These are phyloP conservation scores for Protula sp. DNA, from an alignment of 2,888 invertebrate species.

Conservation along the genomic window DNA sequence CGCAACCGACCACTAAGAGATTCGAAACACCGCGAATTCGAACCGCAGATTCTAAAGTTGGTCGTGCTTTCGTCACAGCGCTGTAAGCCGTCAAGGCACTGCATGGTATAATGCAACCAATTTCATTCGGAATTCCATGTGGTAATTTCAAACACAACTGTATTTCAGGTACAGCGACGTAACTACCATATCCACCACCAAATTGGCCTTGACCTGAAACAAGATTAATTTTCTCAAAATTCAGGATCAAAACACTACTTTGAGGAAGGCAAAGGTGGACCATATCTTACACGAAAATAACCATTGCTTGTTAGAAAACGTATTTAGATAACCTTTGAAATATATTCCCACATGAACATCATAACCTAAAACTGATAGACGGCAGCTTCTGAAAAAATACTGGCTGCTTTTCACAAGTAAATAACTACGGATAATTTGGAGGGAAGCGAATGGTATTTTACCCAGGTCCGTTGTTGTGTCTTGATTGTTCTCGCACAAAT, in stretches of 20 bases:
- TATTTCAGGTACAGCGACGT: slow-evolving; percentile 16
- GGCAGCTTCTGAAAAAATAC: too few species aligned
- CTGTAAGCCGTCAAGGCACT: slow-evolving; percentile 11
- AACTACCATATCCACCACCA: slow-evolving; percentile 4
- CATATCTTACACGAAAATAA: too few species aligned
- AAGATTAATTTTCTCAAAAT: too few species aligned
- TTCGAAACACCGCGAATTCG: slow-evolving; percentile 16
- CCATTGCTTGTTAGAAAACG: too few species aligned
- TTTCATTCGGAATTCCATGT: slow-evolving; percentile 8
- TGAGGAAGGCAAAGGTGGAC: too few species aligned
- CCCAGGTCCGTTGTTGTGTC: not conserved
- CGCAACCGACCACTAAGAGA: slow-evolving; percentile 10
- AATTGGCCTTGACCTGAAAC: slow-evolving; percentile 4
- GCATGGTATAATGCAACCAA: slow-evolving; percentile 19
- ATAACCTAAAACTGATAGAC: too few species aligned
- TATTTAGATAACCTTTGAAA: too few species aligned
- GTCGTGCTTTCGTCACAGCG: slow-evolving; percentile 8
- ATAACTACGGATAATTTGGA: too few species aligned
- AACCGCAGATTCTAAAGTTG: slow-evolving; percentile 11
- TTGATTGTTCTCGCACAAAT: slow-evolving; percentile 15
- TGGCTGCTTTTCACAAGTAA: too few species aligned
- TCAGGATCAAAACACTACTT: too few species aligned
- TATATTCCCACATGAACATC: too few species aligned
- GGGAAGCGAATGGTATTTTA: too few species aligned
- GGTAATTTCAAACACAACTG: slow-evolving; percentile 9